These are phyloP conservation scores for Burhinus bistriatus DNA, from an alignment of 2,113 vertebrate species.

Conservation along the genomic window DNA sequence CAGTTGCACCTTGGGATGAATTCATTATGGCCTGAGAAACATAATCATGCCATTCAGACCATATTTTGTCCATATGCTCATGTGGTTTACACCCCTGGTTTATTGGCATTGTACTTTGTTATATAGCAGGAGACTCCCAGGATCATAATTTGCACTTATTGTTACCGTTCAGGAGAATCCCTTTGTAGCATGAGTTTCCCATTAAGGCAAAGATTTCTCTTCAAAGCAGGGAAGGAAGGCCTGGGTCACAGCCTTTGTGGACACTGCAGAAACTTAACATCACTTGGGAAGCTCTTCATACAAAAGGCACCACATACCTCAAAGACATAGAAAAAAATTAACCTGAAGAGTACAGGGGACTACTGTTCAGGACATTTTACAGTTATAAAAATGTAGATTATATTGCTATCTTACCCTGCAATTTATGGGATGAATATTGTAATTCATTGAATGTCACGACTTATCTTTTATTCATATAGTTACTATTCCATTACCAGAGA, in stretches of 20 bases:
- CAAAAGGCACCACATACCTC: rapidly evolving
- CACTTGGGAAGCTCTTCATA: background rate
- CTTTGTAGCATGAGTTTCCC: background rate
- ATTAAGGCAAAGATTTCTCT: background rate
- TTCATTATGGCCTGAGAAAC: constrained; percentile 68
- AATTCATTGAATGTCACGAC: constrained; percentile 79
- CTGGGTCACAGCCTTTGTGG: background rate
- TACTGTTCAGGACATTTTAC: constrained; percentile 59
- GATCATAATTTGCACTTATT: constrained; percentile 67
- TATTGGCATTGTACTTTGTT: constrained; percentile 63
- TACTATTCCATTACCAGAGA: constrained; percentile 78
- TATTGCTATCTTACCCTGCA: constrained; percentile 67
- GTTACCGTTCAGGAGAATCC: constrained; percentile 25
- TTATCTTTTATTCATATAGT: constrained; percentile 86
- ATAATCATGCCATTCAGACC: constrained; percentile 70
- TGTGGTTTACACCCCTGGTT: constrained; percentile 66
- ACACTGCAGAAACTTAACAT: background rate
- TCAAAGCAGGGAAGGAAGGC: background rate
- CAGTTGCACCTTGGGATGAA: constrained; percentile 71
- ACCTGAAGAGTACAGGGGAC: background rate
- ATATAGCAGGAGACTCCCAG: constrained; percentile 62
- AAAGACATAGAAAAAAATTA: constrained; percentile 18
- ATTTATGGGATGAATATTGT: constrained; percentile 77
- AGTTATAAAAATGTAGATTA: constrained; percentile 67
- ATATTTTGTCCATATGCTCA: constrained; percentile 73